Conservation (phyloP, 2,888 invertebrate species). For the Acleris holmiana region DNA sequence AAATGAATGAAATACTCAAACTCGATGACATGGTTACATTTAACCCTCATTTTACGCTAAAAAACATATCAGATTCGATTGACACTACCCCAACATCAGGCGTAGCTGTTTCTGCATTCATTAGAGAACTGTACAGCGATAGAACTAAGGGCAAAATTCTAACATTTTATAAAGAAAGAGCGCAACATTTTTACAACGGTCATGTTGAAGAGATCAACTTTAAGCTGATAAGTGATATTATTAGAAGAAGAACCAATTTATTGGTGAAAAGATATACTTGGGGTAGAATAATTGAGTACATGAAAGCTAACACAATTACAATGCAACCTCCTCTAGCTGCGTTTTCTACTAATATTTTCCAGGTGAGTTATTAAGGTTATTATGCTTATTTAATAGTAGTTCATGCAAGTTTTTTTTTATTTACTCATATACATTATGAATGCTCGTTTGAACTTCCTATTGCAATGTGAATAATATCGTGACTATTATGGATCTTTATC, state of each 20-base stretch:
- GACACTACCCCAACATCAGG: constrained; percentile 87
- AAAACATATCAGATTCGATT: constrained; percentile 93
- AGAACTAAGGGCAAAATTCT: constrained; percentile 91
- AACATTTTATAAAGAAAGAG: constrained; percentile 94
- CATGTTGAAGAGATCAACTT: constrained; percentile 94
- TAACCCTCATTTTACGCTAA: constrained; percentile 94
- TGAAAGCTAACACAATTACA: constrained; percentile 88
- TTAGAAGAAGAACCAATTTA: constrained; percentile 91
- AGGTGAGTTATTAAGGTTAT: constrained; percentile 72
- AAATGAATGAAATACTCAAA: constrained; percentile 94
- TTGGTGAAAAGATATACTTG: constrained; percentile 91
- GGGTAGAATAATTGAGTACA: constrained; percentile 90
- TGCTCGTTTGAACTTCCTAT: too few relatives aligned
- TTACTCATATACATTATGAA: too few relatives aligned
- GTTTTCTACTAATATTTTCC: constrained; percentile 92
- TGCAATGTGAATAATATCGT: too few relatives aligned
- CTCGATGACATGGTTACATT: constrained; percentile 95
- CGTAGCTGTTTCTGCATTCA: constrained; percentile 91
- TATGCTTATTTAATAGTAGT: not conserved
- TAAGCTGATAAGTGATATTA: constrained; percentile 91
- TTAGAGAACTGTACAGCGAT: constrained; percentile 93
- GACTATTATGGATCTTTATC: too few relatives aligned
- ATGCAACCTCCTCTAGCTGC: constrained; percentile 91
- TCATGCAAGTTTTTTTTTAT: too few relatives aligned
- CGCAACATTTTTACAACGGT: constrained; percentile 94